A percentile compares a stretch with the other conserved stretches of the same genome.
Evolutionary conservation across 2,797 vertebrate genomes (phyloP).

Genomic region (Lagorchestes hirsutus): DNA sequence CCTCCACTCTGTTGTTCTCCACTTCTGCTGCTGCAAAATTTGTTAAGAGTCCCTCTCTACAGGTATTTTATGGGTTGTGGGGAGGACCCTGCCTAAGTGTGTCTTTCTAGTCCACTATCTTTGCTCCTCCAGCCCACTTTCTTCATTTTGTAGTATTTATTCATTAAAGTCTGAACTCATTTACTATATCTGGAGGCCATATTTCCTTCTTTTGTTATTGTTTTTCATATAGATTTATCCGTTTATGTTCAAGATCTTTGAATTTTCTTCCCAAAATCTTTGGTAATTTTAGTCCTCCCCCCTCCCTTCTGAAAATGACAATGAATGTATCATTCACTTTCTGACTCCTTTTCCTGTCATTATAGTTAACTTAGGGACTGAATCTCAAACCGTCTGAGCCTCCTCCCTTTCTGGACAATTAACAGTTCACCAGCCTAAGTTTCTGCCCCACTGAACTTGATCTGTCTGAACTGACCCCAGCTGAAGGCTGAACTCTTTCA

Average conservation of each 20-base stretch:
- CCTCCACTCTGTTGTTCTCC: too few species aligned
- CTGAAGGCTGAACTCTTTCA: background rate
- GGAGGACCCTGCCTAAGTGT: too few species aligned
- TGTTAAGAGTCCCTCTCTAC: too few species aligned
- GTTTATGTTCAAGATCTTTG: background rate
- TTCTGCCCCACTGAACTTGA: background rate
- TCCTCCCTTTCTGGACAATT: background rate
- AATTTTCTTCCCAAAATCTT: background rate
- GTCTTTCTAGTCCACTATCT: too few species aligned
- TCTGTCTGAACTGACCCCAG: background rate
- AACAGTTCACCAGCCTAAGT: background rate
- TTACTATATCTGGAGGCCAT: background rate
- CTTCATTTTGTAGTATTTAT: background rate
- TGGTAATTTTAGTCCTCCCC: background rate
- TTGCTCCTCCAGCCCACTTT: background rate
- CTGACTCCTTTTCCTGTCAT: background rate
- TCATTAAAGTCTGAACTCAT: background rate
- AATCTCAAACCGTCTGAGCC: background rate
- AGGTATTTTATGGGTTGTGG: too few species aligned
- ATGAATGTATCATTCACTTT: background rate
- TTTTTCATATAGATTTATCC: background rate
- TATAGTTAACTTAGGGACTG: background rate
- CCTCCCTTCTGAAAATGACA: background rate
- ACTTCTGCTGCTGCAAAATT: too few species aligned
- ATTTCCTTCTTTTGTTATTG: background rate